phyloP scores from a whole-genome alignment of 2,797 vertebrate genomes.

The Notoglanidium macrostoma region DNA sequence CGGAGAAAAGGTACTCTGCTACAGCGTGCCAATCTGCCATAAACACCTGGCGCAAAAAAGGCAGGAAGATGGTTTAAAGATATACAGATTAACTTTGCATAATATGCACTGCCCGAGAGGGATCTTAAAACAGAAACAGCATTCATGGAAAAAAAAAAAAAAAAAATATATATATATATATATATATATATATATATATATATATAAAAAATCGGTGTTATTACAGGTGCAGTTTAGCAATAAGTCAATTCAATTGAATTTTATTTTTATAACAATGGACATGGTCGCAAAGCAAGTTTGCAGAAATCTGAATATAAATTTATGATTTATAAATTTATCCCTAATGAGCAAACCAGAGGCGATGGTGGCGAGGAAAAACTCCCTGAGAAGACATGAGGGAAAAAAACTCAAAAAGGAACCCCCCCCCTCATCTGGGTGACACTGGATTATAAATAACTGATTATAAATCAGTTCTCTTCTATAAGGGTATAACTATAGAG shows the following conservation, averaged over 20 bases:
- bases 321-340: neutral
- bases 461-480: neutral
- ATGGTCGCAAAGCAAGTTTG: neutral
- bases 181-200: too few relatives aligned
- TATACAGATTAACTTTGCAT: conserved; percentile 76
- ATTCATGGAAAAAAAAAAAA: conserved; percentile 71
- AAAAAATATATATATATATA: conserved; percentile 20
- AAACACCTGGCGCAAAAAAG: conserved; percentile 69
- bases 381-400: neutral
- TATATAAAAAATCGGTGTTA: neutral
- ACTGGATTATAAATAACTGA: too few relatives aligned
- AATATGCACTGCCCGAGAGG: conserved; percentile 74
- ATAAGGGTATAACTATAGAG: neutral
- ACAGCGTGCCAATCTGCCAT: conserved; percentile 67
- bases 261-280: neutral
- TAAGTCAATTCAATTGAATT: neutral
- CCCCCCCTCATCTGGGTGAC: neutral
- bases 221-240: neutral
- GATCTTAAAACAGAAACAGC: conserved; percentile 66
- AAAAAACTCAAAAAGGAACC: neutral
- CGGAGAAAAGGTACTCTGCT: conserved; percentile 71
- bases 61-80: conserved; percentile 77
- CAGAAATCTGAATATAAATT: neutral
- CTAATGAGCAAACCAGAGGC: neutral
- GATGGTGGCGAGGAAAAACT: neutral